Conservation (phyloP, 2,113 vertebrate species). For the Taurulus bubalis region DNA sequence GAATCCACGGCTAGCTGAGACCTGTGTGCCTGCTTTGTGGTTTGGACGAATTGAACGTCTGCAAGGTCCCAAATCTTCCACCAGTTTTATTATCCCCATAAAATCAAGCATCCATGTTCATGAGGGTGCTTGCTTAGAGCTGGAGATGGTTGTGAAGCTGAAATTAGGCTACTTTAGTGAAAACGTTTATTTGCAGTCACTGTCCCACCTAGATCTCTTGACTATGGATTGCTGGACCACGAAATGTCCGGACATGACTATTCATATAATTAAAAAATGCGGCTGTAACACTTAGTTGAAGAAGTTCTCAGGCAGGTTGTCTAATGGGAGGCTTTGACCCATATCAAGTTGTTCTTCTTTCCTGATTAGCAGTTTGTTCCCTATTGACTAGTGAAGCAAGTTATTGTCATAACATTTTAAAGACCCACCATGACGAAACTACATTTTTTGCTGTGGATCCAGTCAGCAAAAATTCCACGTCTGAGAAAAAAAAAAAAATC, state of each 20-base stretch:
- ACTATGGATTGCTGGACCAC: slow-evolving; percentile 1
- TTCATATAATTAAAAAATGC: slow-evolving; percentile 20
- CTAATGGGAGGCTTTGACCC: no score
- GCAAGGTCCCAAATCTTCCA: slow-evolving; percentile 57
- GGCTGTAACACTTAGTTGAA: background rate
- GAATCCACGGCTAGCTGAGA: slow-evolving; percentile 39
- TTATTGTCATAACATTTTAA: no score
- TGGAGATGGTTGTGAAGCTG: slow-evolving; percentile 33
- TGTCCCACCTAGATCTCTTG: slow-evolving; percentile 28
- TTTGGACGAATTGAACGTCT: slow-evolving; percentile 46
- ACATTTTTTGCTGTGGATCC: no score
- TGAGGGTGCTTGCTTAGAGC: slow-evolving; percentile 57
- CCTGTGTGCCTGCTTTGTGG: slow-evolving; percentile 51
- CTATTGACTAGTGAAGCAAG: no score
- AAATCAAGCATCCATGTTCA: slow-evolving; percentile 77
- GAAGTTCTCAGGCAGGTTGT: background rate
- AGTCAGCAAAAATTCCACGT: no score
- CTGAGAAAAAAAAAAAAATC: no score
- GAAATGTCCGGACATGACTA: background rate
- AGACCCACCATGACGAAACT: no score
- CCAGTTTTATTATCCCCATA: slow-evolving; percentile 61
- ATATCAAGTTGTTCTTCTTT: background rate
- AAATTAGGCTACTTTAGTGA: slow-evolving; percentile 23
- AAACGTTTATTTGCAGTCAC: slow-evolving; percentile 28
- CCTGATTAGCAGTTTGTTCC: no score